These are phyloP conservation scores for Silurus meridionalis DNA, from an alignment of 2,113 vertebrate species.

Conservation along the genomic window DNA sequence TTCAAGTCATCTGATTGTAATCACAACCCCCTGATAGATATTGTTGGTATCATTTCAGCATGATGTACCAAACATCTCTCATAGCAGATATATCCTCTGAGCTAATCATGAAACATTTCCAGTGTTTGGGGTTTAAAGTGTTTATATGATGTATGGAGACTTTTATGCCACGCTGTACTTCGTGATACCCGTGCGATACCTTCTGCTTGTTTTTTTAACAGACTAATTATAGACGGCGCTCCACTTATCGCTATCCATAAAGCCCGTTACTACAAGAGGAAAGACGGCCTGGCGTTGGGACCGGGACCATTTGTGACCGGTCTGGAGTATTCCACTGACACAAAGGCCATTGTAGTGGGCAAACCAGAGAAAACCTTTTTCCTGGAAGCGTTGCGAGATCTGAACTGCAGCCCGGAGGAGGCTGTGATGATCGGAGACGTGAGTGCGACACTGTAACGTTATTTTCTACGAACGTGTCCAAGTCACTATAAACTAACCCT, in stretches of 20 bases:
- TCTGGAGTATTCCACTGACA: conserved; percentile 86
- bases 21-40: background rate
- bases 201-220: conserved; percentile 54
- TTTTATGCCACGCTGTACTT: too few species aligned
- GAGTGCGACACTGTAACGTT: conserved; percentile 54
- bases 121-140: too few species aligned
- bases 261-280: conserved; percentile 90
- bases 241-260: conserved; percentile 96
- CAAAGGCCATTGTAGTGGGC: conserved; percentile 85
- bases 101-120: too few species aligned
- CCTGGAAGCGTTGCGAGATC: conserved; percentile 80
- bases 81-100: too few species aligned
- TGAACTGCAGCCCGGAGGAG: conserved; percentile 74
- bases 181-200: too few species aligned
- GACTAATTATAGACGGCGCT: conserved; percentile 86
- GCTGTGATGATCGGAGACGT: conserved; percentile 96
- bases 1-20: background rate
- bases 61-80: too few species aligned
- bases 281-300: conserved; percentile 88
- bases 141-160: too few species aligned
- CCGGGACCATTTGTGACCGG: conserved; percentile 90
- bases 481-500: background rate
- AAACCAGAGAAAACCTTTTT: conserved; percentile 92
- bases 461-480: too few species aligned
- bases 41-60: background rate